Evolutionary conservation across 2,797 vertebrate genomes (phyloP).

Genomic region (Anabacerthia variegaticeps): DNA sequence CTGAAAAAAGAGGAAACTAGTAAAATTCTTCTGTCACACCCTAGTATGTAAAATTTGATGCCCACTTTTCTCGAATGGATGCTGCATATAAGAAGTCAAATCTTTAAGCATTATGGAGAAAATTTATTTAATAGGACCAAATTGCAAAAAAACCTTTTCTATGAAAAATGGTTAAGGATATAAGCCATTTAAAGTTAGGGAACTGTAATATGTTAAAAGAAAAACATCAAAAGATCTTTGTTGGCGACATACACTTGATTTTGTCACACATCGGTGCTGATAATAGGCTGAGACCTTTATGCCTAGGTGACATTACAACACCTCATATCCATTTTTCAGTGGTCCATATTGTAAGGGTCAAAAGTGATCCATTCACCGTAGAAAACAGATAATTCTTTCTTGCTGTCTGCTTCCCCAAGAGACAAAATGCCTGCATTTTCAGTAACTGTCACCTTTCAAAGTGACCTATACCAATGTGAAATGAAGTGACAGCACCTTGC

Average conservation of each 20-base stretch:
- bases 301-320: not conserved
- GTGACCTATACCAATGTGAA: not conserved
- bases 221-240: not conserved
- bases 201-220: not conserved
- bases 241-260: not conserved
- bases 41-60: not conserved
- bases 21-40: not conserved
- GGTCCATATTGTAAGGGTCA: not conserved
- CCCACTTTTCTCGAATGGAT: not conserved
- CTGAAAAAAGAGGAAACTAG: not conserved
- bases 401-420: not conserved
- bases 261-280: not conserved
- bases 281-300: not conserved
- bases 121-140: not conserved
- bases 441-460: not conserved
- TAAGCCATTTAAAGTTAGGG: not conserved
- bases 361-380: not conserved
- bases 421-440: not conserved
- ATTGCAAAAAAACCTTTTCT: not conserved
- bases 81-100: not conserved
- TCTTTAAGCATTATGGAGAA: not conserved
- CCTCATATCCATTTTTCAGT: not conserved
- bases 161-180: not conserved
- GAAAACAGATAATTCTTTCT: accelerated
- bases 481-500: not conserved